Evolutionary conservation across 2,888 invertebrate genomes (phyloP), one percentile per base, ranked within the genome.

Genomic region (Cantharis rustica): DNA sequence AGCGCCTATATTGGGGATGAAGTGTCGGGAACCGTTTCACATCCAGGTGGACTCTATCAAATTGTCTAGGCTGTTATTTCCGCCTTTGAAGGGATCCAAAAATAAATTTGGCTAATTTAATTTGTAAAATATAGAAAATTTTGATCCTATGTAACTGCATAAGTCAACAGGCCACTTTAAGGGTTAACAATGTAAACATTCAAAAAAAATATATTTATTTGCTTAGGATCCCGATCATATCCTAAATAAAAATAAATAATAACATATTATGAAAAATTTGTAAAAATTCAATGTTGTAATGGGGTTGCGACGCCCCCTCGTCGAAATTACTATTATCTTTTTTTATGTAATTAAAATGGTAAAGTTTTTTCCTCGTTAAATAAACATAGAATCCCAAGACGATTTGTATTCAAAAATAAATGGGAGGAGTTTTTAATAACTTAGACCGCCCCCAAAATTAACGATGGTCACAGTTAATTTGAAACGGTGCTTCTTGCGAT

Each of bases 401-500:
- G 71, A 72, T 72, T 72, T 62, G 72, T 31, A 4, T 47, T 23
- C 23, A 62, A 47, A 72, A 73, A 73, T 66, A 73, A 10, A 5
- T 73, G 73, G 73, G 73, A 16, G 73, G 73, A 61, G 68, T 16
- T 64, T 68, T 68, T 16, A 68, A 73, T 47, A 15, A 20, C 15
- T 20, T 61, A 66, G 61, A 16, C 17, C 61, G 61, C 73, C 68
- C 73, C 73, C 26, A 61, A 31, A 15, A 7, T 72, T 61, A 47
- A 16, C 16, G 23, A 61, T 62, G 61, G 71, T 71, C 62, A 71
- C 61, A 62, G 62, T 71, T 20, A 71, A 71, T 71, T 71, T 23
- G 15, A 27, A n/a, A 61, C 23, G 16, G 71, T 27, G 62, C 20
- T 20, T 4, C 61, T 69, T 69, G n/a, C 5, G 47, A n/a, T 47